phyloP scores from a whole-genome alignment of 2,797 vertebrate species.

The Cuniculus paca region DNA sequence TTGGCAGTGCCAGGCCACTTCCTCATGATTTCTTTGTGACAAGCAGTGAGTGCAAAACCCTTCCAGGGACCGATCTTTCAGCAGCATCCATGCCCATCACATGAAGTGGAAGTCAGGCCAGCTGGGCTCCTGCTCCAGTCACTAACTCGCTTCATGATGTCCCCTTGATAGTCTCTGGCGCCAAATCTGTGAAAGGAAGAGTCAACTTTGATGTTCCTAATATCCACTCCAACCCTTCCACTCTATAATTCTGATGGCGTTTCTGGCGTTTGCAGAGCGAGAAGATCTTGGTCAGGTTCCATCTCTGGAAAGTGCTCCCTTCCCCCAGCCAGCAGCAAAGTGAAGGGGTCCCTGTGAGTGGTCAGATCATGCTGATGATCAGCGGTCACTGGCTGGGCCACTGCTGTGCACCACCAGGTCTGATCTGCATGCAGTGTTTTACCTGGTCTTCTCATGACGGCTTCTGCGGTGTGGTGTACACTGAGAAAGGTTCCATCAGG shows the following conservation, averaged over 20 bases:
- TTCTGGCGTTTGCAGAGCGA: not conserved
- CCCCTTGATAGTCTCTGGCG: too few species aligned
- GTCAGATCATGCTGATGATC: not conserved
- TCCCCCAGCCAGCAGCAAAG: not conserved
- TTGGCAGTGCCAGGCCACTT: fast-evolving
- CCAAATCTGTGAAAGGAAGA: not conserved
- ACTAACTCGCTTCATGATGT: not conserved
- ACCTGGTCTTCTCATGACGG: not conserved
- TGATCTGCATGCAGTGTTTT: not conserved
- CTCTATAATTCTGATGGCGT: not conserved
- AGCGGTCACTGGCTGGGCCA: too few species aligned
- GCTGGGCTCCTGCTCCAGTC: not conserved
- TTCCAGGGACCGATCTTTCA: not conserved
- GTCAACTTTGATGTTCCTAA: too few species aligned
- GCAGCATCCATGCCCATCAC: not conserved
- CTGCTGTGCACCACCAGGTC: not conserved
- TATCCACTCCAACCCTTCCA: not conserved
- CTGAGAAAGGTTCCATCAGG: not conserved
- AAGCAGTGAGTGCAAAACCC: not conserved
- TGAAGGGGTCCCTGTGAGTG: not conserved
- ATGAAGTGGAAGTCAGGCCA: not conserved
- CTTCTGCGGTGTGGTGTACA: not conserved
- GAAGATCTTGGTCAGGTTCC: not conserved
- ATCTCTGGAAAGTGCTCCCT: not conserved
- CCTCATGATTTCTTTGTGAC: not conserved